Conservation (phyloP, 2,888 invertebrate species). For the Diadegma fenestrale region DNA sequence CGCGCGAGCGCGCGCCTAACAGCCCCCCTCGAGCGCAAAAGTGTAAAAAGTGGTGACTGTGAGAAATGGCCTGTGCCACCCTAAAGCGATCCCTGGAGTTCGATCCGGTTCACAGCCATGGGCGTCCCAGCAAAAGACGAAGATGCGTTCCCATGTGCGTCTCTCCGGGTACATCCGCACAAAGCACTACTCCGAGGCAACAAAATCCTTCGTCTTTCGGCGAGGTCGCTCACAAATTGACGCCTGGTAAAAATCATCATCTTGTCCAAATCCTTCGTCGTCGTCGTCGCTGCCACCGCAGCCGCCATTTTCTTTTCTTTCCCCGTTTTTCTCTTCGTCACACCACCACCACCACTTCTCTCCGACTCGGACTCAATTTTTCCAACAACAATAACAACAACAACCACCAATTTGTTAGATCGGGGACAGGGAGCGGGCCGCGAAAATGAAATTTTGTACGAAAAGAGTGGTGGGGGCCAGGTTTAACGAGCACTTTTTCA, state of each 20-base stretch:
- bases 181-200: slow-evolving; percentile 75
- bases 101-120: slow-evolving; percentile 95
- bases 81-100: slow-evolving; percentile 97
- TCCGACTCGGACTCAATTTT: not conserved
- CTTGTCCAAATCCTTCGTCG: slow-evolving; percentile 77
- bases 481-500: not conserved
- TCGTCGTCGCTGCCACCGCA: too few relatives aligned
- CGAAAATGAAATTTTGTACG: not conserved
- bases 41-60: slow-evolving; percentile 74
- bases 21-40: slow-evolving; percentile 41
- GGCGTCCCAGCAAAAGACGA: slow-evolving; percentile 94
- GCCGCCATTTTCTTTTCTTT: slow-evolving; percentile 78
- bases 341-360: not conserved
- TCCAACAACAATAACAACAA: not conserved
- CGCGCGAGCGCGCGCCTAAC: slow-evolving; percentile 9
- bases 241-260: slow-evolving; percentile 91
- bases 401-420: not conserved
- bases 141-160: slow-evolving; percentile 96
- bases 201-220: slow-evolving; percentile 92
- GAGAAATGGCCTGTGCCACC: slow-evolving; percentile 98
- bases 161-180: slow-evolving; percentile 85
- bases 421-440: not conserved
- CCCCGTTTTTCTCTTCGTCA: slow-evolving; percentile 10
- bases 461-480: slow-evolving; percentile 14
- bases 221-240: slow-evolving; percentile 94